A percentile compares a stretch with the other conserved stretches of the same genome.
These are phyloP conservation scores for Poecilus cupreus DNA, from an alignment of 2,888 invertebrate genomes.

Conservation along the genomic window DNA sequence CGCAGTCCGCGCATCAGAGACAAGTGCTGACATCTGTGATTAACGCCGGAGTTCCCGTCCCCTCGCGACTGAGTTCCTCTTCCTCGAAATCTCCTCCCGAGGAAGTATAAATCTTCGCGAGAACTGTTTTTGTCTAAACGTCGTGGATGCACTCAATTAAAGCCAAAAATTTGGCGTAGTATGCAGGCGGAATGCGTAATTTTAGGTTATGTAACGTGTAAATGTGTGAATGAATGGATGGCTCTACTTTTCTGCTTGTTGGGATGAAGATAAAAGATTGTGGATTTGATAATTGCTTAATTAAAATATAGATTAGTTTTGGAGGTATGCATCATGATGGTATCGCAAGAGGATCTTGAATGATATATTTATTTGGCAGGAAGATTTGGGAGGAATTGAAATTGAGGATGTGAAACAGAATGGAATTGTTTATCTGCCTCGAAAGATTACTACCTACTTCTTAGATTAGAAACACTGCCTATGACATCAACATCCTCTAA, in stretches of 20 bases:
- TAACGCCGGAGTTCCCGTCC: slow-evolving; percentile 35
- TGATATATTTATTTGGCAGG: slow-evolving; percentile 28
- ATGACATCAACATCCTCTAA: no score
- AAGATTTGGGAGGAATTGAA: slow-evolving; percentile 19
- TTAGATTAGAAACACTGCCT: no score
- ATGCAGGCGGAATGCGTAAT: background rate
- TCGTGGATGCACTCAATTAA: slow-evolving; percentile 53
- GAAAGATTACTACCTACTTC: slow-evolving; percentile 17
- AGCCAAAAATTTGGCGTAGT: slow-evolving; percentile 36
- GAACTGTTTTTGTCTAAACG: slow-evolving; percentile 27
- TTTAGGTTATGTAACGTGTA: background rate
- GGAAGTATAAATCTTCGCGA: slow-evolving; percentile 49
- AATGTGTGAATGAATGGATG: slow-evolving; percentile 33
- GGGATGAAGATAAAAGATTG: slow-evolving; percentile 12
- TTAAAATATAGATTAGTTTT: slow-evolving; percentile 50
- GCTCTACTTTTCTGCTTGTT: slow-evolving; percentile 16
- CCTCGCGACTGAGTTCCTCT: background rate
- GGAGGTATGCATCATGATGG: slow-evolving; percentile 13
- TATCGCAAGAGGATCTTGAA: slow-evolving; percentile 3
- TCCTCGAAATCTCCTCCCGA: slow-evolving; percentile 13
- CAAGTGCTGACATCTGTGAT: slow-evolving; percentile 58
- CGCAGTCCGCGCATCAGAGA: slow-evolving; percentile 40
- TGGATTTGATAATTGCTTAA: slow-evolving; percentile 44
- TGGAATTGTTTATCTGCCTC: slow-evolving; percentile 19
- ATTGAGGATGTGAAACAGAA: slow-evolving; percentile 36